Conservation (phyloP, 37 sponge, comb jelly and placozoan species). For the Halisarca cf. caerulea region DNA sequence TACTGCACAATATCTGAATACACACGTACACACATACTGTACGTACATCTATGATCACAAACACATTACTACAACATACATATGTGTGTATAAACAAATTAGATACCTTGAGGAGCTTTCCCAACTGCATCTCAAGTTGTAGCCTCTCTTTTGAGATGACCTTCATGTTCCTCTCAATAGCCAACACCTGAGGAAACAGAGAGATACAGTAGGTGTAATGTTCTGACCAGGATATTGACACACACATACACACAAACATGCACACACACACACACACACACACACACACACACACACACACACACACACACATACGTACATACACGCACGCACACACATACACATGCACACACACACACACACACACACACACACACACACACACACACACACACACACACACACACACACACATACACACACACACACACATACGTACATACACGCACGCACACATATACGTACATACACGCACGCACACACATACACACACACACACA, state of each 20-base stretch:
- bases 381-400: background rate
- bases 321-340: too few relatives aligned
- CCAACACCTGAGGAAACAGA: background rate
- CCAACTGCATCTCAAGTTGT: conserved; percentile 3
- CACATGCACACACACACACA: too few relatives aligned
- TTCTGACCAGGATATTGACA: background rate
- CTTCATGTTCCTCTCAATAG: background rate
- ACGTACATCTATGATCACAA: too few relatives aligned
- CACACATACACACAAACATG: background rate
- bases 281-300: background rate
- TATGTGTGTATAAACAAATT: background rate
- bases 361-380: background rate
- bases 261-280: background rate
- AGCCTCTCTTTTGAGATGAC: background rate
- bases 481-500: background rate
- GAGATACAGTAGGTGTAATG: background rate
- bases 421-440: too few relatives aligned
- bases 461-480: background rate
- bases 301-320: background rate
- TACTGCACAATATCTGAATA: too few relatives aligned
- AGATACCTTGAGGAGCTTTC: background rate
- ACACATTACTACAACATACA: too few relatives aligned
- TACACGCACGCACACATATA: background rate
- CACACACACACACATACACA: conserved; percentile 4
- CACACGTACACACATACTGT: background rate